Evolutionary conservation across 53 echinoderm and acorn worm species (phyloP).

Genomic region (Zoroaster sp.): DNA sequence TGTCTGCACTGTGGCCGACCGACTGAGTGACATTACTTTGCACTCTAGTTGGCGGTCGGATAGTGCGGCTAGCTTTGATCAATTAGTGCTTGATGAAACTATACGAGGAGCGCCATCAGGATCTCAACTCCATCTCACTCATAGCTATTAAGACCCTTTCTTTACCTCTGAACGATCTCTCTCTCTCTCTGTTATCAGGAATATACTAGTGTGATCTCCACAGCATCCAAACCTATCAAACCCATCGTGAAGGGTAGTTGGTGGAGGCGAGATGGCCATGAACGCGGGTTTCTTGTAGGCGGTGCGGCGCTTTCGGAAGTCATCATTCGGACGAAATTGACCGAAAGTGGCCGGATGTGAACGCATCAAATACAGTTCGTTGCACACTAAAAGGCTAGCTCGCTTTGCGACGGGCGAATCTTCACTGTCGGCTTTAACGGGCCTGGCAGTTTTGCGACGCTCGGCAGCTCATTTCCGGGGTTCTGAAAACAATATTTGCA

Average conservation of each 20-base stretch:
- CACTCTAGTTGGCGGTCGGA: slow-evolving; percentile 12
- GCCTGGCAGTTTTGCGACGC: slow-evolving; percentile 3
- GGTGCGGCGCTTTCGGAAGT: slow-evolving; percentile 11
- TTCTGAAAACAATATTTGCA: slow-evolving; percentile 47
- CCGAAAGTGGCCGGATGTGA: slow-evolving; percentile 53
- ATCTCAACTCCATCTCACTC: neutral
- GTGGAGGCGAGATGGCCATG: slow-evolving; percentile 1
- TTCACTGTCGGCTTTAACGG: neutral
- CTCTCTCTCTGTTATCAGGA: neutral
- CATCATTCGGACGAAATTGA: slow-evolving; percentile 57
- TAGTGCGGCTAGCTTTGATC: slow-evolving; percentile 24
- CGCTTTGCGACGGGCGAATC: neutral
- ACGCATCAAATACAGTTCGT: slow-evolving; percentile 13
- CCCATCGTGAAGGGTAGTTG: neutral
- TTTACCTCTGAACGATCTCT: neutral
- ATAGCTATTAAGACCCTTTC: neutral
- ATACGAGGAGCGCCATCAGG: neutral
- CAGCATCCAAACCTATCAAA: neutral
- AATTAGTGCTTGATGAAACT: slow-evolving; percentile 29
- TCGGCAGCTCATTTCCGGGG: slow-evolving; percentile 37
- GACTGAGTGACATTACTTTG: neutral
- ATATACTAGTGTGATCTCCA: neutral
- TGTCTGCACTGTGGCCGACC: neutral
- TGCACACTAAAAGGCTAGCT: neutral
- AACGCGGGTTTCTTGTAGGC: neutral